These are phyloP conservation scores for Sebastes hopkinsi DNA, from an alignment of 2,797 vertebrate genomes.

Conservation along the genomic window DNA sequence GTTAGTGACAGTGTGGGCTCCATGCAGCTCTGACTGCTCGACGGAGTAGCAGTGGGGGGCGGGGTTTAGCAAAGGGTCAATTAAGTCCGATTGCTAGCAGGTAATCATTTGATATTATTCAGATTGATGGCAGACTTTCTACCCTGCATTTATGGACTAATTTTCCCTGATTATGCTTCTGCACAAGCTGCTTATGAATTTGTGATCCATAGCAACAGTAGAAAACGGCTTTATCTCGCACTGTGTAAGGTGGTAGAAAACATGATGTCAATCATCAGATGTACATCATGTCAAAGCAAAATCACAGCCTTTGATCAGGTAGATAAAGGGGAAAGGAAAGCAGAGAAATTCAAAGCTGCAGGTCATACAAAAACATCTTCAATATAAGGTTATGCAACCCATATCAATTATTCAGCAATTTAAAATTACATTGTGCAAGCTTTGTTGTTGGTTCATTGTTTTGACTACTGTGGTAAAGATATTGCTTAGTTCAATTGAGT, in stretches of 20 bases:
- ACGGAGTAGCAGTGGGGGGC: too few species aligned
- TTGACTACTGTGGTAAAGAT: neutral
- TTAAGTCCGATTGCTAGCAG: neutral
- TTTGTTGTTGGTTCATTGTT: neutral
- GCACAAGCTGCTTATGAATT: slow-evolving; percentile 21
- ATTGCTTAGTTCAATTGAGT: neutral
- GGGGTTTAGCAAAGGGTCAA: too few species aligned
- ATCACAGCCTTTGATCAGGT: slow-evolving; percentile 26
- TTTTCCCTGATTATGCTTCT: slow-evolving; percentile 21
- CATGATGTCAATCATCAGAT: slow-evolving; percentile 5
- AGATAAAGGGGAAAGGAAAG: slow-evolving; percentile 6
- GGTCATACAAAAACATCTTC: slow-evolving; percentile 6
- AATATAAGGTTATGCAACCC: slow-evolving; percentile 11
- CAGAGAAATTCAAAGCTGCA: slow-evolving; percentile 18
- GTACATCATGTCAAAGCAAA: slow-evolving; percentile 43
- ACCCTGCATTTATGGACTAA: slow-evolving; percentile 8
- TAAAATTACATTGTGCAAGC: neutral
- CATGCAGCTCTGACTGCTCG: too few species aligned
- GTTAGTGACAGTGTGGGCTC: too few species aligned
- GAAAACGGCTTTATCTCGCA: slow-evolving; percentile 26
- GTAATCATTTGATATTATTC: neutral
- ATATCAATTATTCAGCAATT: slow-evolving; percentile 26
- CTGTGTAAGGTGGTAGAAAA: neutral
- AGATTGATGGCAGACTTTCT: slow-evolving; percentile 2
- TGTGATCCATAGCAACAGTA: slow-evolving; percentile 9